Percentiles rank a stretch among this genome's conserved stretches.
These are phyloP conservation scores for Hipposideros larvatus DNA, from an alignment of 2,797 vertebrate genomes.

Conservation along the genomic window DNA sequence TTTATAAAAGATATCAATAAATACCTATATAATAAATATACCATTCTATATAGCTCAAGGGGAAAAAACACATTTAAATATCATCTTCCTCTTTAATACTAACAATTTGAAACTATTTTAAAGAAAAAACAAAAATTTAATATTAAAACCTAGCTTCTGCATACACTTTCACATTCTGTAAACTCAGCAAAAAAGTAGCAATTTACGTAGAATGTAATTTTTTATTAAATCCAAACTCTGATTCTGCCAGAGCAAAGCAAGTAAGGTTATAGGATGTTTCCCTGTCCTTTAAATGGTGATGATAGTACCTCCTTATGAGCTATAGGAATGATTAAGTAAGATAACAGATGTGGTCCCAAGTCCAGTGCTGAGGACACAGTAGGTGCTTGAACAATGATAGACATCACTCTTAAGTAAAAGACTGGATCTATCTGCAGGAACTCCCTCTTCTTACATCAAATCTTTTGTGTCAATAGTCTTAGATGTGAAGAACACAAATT, in stretches of 20 bases:
- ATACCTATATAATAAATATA: not conserved
- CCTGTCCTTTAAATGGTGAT: not conserved
- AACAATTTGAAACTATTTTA: not conserved
- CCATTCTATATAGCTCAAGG: not conserved
- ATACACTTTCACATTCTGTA: constrained; percentile 5
- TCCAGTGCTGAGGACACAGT: not conserved
- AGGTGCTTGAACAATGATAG: not conserved
- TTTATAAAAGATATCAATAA: constrained; percentile 24
- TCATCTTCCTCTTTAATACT: not conserved
- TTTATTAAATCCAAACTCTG: constrained; percentile 16
- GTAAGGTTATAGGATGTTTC: not conserved
- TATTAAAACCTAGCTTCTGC: constrained; percentile 41
- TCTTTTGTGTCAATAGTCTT: not conserved
- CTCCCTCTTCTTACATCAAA: not conserved
- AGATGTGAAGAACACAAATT: not conserved
- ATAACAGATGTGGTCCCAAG: not conserved
- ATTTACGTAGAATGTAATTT: constrained; percentile 17
- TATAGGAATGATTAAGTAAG: not conserved
- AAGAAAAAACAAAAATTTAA: constrained; percentile 36
- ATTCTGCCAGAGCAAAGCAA: constrained; percentile 31
- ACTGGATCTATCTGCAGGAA: not conserved
- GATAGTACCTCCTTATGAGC: not conserved
- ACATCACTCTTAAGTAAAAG: not conserved
- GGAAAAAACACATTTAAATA: not conserved
- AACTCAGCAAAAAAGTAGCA: not conserved